phyloP scores from a whole-genome alignment of 2,888 invertebrate genomes.

The Bursaphelenchus okinawaensis region DNA sequence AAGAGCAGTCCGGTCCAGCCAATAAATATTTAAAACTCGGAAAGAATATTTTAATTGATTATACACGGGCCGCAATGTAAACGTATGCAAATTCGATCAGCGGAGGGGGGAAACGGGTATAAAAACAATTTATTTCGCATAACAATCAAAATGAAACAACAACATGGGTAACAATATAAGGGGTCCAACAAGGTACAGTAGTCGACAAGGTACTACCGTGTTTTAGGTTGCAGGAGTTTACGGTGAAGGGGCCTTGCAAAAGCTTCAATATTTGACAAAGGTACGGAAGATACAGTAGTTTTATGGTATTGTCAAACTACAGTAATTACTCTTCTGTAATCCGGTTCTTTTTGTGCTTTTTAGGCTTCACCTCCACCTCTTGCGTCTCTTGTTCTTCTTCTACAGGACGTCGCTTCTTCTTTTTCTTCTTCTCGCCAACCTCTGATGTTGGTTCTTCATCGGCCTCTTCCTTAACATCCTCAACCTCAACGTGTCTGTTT shows the following conservation, averaged over 20 bases:
- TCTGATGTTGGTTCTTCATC: not conserved
- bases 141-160: not conserved
- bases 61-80: constrained; percentile 1
- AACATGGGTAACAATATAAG: not conserved
- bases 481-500: too few species aligned
- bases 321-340: too few species aligned
- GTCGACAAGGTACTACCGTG: too few species aligned
- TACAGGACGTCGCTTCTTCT: not conserved
- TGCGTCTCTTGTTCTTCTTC: too few species aligned
- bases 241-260: too few species aligned
- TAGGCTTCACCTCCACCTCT: too few species aligned
- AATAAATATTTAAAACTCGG: constrained; percentile 9
- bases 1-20: not conserved
- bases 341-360: too few species aligned
- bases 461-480: not conserved
- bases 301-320: too few species aligned
- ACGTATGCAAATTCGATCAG: not conserved
- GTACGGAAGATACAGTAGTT: too few species aligned
- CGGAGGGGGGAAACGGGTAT: not conserved
- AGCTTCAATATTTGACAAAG: too few species aligned
- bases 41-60: constrained; percentile 11
- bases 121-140: not conserved
- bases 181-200: not conserved
- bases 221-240: too few species aligned
- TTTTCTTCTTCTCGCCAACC: not conserved